Evolutionary conservation across 1,140 invertebrate genomes (phyloP), one percentile per base, ranked within the genome.

Genomic region (Nylanderia fulva): DNA sequence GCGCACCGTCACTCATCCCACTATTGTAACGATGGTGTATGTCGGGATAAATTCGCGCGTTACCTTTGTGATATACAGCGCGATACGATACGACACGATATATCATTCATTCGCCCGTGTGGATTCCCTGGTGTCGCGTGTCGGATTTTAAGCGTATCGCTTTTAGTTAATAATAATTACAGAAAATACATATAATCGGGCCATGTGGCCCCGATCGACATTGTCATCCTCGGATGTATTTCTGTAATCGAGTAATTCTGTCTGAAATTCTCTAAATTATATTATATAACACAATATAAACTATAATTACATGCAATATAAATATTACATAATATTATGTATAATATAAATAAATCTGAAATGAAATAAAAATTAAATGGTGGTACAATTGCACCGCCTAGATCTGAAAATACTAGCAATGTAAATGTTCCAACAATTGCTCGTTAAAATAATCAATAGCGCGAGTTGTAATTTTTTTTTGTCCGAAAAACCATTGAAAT

Each of bases 31-130:
- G n/a, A 48, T 6, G 21, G 7, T 13, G 1, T 54, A n/a, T 72
- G 72, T 39, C 77, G 66, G 36, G 39, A 48, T 60, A 71, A 82
- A 82, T 72, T 71, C 27, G 36, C 66, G 24, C 66, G 77, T 80
- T 80, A 56, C 66, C 66, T 82, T 82, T 72, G 66, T 45, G 71
- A 42, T 18, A 71, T 64, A 58, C 45, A 13, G 15, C 13, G 45
- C 45, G 45, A 56, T 39, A 33, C 52, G 66, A 29, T 29, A 39
- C 21, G 77, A 69, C n/a, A n/a, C n/a, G n/a, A n/a, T n/a, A n/a
- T 80, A 69, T 60, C 77, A 60, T 58, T 58, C 54, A 56, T 21
- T 69, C 52, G 48, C 29, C 48, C 64, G 36, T 13, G 52, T 21
- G 52, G 24, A 58, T 72, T 71, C 54, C 8, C 7, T 21, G 18